Percentiles rank a stretch among this genome's conserved stretches.
phyloP scores from a whole-genome alignment of 2,113 vertebrate genomes.

The Corythornis vintsioides region DNA sequence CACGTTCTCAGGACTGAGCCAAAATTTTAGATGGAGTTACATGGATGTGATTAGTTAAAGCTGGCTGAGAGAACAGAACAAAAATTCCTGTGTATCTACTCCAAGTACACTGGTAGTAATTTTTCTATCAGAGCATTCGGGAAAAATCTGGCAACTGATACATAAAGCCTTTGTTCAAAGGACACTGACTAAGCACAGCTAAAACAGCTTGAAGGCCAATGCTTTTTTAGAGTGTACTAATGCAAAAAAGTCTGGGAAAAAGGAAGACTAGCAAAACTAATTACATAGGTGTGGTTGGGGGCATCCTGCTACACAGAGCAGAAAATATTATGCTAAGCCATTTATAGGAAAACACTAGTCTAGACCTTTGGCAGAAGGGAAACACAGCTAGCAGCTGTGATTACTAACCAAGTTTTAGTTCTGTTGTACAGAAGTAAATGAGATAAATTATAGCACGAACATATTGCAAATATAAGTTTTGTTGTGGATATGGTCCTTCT shows the following conservation, averaged over 20 bases:
- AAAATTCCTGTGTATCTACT: background rate
- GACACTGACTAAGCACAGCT: background rate
- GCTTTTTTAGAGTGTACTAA: background rate
- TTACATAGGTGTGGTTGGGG: background rate
- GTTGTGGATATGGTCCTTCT: background rate
- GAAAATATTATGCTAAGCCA: constrained; percentile 22
- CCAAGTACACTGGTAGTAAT: background rate
- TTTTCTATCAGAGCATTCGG: background rate
- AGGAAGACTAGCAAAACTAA: constrained; percentile 24
- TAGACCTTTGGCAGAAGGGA: constrained; percentile 21
- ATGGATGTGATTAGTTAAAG: background rate
- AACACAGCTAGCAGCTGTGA: background rate
- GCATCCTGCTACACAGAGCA: constrained; percentile 41
- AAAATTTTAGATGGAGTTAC: background rate
- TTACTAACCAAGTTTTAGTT: background rate
- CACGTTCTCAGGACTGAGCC: background rate
- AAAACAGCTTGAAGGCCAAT: background rate
- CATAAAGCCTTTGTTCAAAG: background rate
- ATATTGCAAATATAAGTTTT: background rate
- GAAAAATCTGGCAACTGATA: background rate
- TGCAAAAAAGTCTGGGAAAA: background rate
- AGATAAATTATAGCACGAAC: background rate
- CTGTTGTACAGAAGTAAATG: background rate
- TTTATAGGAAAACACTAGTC: constrained; percentile 31
- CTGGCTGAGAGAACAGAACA: background rate